Percentiles rank a stretch among this genome's conserved stretches.
phyloP scores from a whole-genome alignment of 2,113 vertebrate species.

The Canis aureus region DNA sequence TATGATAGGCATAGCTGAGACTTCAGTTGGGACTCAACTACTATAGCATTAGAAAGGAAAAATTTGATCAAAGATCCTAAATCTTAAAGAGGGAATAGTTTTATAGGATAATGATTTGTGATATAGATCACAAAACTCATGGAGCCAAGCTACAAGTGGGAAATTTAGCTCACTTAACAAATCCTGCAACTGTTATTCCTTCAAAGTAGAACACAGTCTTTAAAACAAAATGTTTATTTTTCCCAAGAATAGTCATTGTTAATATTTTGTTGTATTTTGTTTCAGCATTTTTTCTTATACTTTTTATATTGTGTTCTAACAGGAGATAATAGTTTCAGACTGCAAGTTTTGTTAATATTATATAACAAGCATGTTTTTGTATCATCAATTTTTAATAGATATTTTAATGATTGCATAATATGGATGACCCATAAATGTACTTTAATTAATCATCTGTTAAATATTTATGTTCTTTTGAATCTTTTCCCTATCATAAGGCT shows the following conservation, averaged over 20 bases:
- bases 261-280: not conserved
- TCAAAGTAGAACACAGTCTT: not conserved
- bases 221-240: conserved; percentile 30
- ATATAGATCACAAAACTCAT: not conserved
- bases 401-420: conserved; percentile 40
- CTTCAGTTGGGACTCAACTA: not conserved
- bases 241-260: not conserved
- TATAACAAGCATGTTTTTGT: not conserved
- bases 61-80: conserved; percentile 56
- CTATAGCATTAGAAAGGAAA: not conserved
- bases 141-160: not conserved
- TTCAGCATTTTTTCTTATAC: not conserved
- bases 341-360: conserved; percentile 42
- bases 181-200: not conserved
- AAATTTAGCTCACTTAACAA: not conserved
- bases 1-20: not conserved
- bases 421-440: not conserved
- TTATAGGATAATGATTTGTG: not conserved
- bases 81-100: not conserved
- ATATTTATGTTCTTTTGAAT: conserved; percentile 18
- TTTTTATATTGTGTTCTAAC: conserved; percentile 15
- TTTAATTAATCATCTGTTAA: conserved; percentile 40
- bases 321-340: not conserved
- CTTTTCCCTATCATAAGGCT: not conserved
- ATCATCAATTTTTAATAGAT: conserved; percentile 62